These are phyloP conservation scores for Sandelia bainsii DNA, from an alignment of 2,797 vertebrate genomes.

Conservation along the genomic window DNA sequence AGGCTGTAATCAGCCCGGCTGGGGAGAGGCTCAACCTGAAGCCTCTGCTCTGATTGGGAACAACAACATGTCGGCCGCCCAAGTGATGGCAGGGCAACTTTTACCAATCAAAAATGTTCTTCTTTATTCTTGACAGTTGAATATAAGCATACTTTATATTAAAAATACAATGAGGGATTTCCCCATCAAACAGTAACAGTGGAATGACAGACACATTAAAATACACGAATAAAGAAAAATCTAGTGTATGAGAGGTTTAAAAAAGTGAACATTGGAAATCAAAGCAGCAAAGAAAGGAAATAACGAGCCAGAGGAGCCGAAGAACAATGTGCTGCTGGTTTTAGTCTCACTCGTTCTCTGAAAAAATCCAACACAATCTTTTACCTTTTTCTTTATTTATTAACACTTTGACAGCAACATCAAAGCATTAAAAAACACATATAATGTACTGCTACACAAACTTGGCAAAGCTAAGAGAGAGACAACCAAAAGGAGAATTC, in stretches of 20 bases:
- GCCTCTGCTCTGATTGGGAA: slow-evolving; percentile 66
- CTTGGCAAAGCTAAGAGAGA: slow-evolving; percentile 10
- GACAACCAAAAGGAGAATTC: slow-evolving; percentile 4
- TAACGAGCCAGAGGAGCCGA: slow-evolving; percentile 18
- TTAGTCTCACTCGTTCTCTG: slow-evolving; percentile 13
- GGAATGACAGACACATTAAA: slow-evolving; percentile 4
- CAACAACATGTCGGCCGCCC: slow-evolving; percentile 43
- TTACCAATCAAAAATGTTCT: slow-evolving; percentile 21
- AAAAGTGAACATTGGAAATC: not conserved
- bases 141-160: not conserved
- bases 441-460: not conserved
- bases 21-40: slow-evolving; percentile 42
- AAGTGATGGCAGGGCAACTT: slow-evolving; percentile 33
- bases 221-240: not conserved
- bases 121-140: not conserved
- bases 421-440: slow-evolving; percentile 22
- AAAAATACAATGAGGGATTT: not conserved
- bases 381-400: slow-evolving; percentile 33
- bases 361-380: slow-evolving; percentile 18
- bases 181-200: not conserved
- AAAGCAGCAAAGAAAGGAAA: slow-evolving; percentile 19
- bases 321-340: not conserved
- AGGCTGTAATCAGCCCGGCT: slow-evolving; percentile 64
- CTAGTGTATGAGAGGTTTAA: not conserved
- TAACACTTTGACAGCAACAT: slow-evolving; percentile 30